These are phyloP conservation scores for Shargacucullia verbasci DNA, from an alignment of 2,888 invertebrate species.

Conservation along the genomic window DNA sequence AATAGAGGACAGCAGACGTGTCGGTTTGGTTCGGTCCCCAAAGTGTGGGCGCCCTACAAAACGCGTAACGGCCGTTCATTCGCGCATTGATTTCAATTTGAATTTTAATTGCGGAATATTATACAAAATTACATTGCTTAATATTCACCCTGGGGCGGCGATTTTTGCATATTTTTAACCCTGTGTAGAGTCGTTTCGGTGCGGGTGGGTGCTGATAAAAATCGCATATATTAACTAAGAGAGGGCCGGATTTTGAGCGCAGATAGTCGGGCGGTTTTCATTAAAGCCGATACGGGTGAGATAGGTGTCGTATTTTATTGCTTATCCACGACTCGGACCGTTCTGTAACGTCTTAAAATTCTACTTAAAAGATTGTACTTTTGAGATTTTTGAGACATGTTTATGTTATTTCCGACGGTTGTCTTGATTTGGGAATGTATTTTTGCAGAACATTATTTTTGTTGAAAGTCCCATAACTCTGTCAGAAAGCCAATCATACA, in stretches of 20 bases:
- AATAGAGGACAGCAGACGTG: slow-evolving; percentile 48
- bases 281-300: slow-evolving; percentile 79
- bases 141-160: slow-evolving; percentile 85
- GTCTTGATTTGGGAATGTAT: slow-evolving; percentile 53
- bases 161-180: slow-evolving; percentile 88
- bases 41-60: slow-evolving; percentile 24
- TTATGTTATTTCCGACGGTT: slow-evolving; percentile 63
- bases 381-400: slow-evolving; percentile 62
- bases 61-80: slow-evolving; percentile 70
- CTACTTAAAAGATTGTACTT: slow-evolving; percentile 63
- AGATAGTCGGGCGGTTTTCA: slow-evolving; percentile 79
- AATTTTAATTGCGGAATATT: slow-evolving; percentile 89
- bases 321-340: slow-evolving; percentile 65
- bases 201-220: slow-evolving; percentile 77
- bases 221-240: slow-evolving; percentile 83
- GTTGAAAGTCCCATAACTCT: not conserved
- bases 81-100: slow-evolving; percentile 89
- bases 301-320: slow-evolving; percentile 80
- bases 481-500: too few species aligned
- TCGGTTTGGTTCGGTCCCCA: slow-evolving; percentile 26
- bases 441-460: slow-evolving; percentile 38
- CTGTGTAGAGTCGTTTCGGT: slow-evolving; percentile 68
- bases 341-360: slow-evolving; percentile 65
- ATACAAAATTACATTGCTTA: slow-evolving; percentile 88
- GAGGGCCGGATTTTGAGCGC: slow-evolving; percentile 68